A percentile compares a stretch with the other conserved stretches of the same genome.
Conservation (phyloP, 2,113 vertebrate species). For the Probosciger aterrimus region DNA sequence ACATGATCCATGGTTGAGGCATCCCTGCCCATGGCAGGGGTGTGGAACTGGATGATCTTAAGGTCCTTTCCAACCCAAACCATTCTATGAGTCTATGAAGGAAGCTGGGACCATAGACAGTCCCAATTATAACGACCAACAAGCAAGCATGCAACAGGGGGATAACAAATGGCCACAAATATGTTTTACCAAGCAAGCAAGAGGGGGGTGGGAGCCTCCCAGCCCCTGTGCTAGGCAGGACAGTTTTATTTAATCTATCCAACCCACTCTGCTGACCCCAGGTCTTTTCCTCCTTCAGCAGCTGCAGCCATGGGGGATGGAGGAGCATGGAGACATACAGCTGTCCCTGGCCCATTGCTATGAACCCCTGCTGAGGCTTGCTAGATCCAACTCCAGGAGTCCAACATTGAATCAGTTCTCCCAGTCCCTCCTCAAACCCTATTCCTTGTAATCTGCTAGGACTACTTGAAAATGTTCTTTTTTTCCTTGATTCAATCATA, state of each 20-base stretch:
- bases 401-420: background rate
- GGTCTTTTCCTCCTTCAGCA: conserved; percentile 22
- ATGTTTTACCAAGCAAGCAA: background rate
- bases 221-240: background rate
- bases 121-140: background rate
- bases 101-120: background rate
- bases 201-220: background rate
- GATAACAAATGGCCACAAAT: conserved; percentile 34
- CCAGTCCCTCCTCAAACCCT: background rate
- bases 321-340: background rate
- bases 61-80: background rate
- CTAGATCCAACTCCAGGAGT: fast-evolving
- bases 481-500: background rate
- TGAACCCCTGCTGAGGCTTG: background rate
- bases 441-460: fast-evolving
- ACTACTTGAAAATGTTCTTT: background rate
- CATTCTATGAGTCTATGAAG: background rate
- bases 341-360: background rate
- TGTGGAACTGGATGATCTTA: background rate
- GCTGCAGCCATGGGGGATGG: background rate
- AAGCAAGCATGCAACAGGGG: background rate
- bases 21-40: background rate
- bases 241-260: conserved; percentile 3
- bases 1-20: background rate
- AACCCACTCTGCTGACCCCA: background rate